Evolutionary conservation across 2,888 invertebrate species (phyloP).

Genomic region (Lasioglossum zephyrum): DNA sequence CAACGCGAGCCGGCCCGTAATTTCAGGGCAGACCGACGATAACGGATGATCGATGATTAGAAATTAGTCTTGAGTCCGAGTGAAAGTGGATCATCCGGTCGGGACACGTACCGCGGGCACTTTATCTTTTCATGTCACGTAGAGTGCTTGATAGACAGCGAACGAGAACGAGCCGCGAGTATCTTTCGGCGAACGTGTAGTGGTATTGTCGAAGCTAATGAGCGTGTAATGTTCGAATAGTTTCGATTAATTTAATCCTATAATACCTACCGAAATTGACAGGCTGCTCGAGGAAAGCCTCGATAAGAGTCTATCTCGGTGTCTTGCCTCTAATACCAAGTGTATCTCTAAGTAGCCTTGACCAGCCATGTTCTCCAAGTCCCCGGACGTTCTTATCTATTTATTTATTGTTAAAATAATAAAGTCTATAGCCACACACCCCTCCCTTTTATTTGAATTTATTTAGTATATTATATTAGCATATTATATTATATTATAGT

Average conservation of each 20-base stretch:
- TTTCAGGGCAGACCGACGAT: conserved; percentile 15
- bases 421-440: too few relatives aligned
- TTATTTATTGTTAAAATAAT: too few relatives aligned
- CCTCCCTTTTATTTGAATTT: too few relatives aligned
- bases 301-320: background rate
- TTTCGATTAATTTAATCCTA: background rate
- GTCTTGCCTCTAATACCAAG: background rate
- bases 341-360: background rate
- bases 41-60: conserved; percentile 29
- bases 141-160: background rate
- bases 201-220: background rate
- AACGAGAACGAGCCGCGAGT: background rate
- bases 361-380: background rate
- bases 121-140: conserved; percentile 7
- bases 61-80: background rate
- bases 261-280: background rate
- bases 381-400: background rate
- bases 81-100: conserved; percentile 27
- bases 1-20: background rate
- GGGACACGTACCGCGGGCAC: background rate
- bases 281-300: background rate
- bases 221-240: background rate
- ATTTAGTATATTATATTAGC: too few relatives aligned
- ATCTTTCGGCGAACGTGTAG: background rate
- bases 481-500: too few relatives aligned